Base-by-base conservation (phyloP, 2,888 invertebrate species). In the Hemicrepidius hirtus region DNA sequence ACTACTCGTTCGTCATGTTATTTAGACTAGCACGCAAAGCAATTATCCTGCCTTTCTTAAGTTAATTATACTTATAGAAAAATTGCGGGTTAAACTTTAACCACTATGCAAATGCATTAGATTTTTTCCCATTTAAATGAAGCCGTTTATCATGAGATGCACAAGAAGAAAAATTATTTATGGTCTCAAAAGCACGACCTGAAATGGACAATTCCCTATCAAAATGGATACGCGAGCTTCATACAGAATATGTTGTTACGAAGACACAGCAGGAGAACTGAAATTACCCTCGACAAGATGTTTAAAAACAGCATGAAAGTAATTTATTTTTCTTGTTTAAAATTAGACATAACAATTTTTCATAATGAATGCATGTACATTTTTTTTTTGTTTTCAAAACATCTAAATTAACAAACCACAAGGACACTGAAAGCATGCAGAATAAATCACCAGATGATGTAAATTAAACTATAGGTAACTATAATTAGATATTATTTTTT, bases 231-330 rank as follows among this genome's bases (percentile, higher is more conserved):
- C 57, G n/a, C n/a, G 21, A 13, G 24, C 35, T 60, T 60, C 28
- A 60, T 44, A 28, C 20, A 20, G 24, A 60, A 44, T 60, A 28
- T 60, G 60, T 44, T 60, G 60, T 44, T 60, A 60, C 41, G 60
- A 28, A 60, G 41, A 60, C 60, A 12, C 60, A 44, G 60, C 44
- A 24, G 60, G 60, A 7, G 21, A n/a, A 37, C 18, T 35, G 18
- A 18, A 46, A 46, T 46, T 46, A 20, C 46, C 46, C 46, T 46
- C 46, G 46, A 3, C 46, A 46, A 18, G 46, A 13, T 40, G 46
- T 46, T 16, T 46, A 6, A 32, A 32, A 32, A 5, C 32, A 32
- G 32, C 18, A 20, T 46, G 3, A 20, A 46, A 46, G 46, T 18
- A 20, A 46, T 16, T 44, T 44, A 13, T n/a, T 44, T 46, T 46